Evolutionary conservation across 2,888 invertebrate species (phyloP).

Genomic region (Cephus spinipes): DNA sequence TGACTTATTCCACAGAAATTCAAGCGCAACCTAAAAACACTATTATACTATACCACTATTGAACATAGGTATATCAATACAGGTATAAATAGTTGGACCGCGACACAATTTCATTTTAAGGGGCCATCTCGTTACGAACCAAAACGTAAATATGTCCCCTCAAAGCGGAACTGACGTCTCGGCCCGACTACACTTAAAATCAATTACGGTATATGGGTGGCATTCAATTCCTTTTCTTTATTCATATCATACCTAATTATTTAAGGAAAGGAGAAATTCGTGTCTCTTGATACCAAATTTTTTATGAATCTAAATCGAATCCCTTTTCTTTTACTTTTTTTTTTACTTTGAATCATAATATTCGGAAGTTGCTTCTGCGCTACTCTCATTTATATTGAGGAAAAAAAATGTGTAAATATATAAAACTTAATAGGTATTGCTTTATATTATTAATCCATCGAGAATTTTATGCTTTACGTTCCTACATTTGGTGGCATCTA

Average conservation of each 20-base stretch:
- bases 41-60: neutral
- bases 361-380: neutral
- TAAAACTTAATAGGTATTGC: neutral
- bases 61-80: neutral
- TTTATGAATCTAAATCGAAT: no score
- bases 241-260: neutral
- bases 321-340: no score
- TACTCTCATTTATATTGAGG: neutral
- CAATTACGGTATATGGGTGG: no score
- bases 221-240: neutral
- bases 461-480: neutral
- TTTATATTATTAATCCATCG: no score
- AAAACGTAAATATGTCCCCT: no score
- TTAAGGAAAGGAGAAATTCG: neutral
- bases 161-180: no score
- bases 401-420: neutral
- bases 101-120: no score
- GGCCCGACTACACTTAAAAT: neutral
- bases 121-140: no score
- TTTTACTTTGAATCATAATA: neutral
- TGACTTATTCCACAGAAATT: neutral
- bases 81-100: neutral
- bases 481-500: neutral
- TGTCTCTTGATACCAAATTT: neutral
- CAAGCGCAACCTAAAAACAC: neutral